Evolutionary conservation across 2,888 invertebrate genomes (phyloP).

Genomic region (Leptinotarsa tumamoca): DNA sequence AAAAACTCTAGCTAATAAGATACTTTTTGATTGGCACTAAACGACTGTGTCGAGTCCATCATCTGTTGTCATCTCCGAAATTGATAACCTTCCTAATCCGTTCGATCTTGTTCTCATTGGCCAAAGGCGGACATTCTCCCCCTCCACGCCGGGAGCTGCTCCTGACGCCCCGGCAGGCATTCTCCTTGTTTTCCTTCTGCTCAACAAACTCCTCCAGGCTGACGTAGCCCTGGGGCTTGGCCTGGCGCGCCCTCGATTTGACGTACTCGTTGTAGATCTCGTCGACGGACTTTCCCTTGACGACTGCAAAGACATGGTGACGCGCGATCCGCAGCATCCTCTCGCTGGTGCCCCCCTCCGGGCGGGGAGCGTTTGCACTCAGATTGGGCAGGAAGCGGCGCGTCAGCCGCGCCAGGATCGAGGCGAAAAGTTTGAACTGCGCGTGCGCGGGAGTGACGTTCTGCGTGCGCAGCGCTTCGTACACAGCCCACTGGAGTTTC

Average conservation of each 20-base stretch:
- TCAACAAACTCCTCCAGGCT: conserved; percentile 26
- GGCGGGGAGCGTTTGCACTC: conserved; percentile 64
- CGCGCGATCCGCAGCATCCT: conserved; percentile 79
- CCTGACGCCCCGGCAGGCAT: not conserved
- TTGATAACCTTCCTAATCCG: conserved; percentile 61
- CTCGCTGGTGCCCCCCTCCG: conserved; percentile 75
- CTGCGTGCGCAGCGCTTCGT: conserved; percentile 78
- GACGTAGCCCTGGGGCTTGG: conserved; percentile 69
- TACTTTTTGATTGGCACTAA: no score
- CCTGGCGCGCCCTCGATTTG: conserved; percentile 60
- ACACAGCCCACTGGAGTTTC: conserved; percentile 87
- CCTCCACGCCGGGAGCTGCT: conserved; percentile 26
- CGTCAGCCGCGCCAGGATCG: conserved; percentile 76
- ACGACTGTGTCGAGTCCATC: not conserved
- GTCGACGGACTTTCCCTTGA: conserved; percentile 74
- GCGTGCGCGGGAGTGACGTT: conserved; percentile 78
- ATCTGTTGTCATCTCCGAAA: conserved; percentile 57
- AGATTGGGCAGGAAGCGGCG: conserved; percentile 74
- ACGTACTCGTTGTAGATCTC: conserved; percentile 70
- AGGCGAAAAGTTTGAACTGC: conserved; percentile 79
- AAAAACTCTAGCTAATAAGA: no score
- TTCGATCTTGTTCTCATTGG: conserved; percentile 55
- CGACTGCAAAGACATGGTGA: conserved; percentile 74
- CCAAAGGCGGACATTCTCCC: not conserved
- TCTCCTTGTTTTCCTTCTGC: conserved; percentile 57